A percentile compares a stretch with the other conserved stretches of the same genome.
phyloP scores from a whole-genome alignment of 1,140 invertebrate genomes.

The Calephelis virginiensis region DNA sequence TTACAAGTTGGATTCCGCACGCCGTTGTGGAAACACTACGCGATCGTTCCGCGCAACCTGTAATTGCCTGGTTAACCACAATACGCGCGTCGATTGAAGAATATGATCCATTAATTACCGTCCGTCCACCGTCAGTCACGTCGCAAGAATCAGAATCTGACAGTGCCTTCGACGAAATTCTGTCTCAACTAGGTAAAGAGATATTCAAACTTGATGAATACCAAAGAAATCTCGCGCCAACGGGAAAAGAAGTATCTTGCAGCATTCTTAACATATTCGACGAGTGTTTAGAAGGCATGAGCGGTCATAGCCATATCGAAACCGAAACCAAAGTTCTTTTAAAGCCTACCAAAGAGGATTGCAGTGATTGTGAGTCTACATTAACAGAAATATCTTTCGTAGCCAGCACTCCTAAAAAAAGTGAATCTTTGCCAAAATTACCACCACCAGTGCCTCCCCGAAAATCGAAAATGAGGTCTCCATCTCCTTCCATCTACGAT shows the following conservation, averaged over 20 bases:
- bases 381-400: conserved; percentile 50
- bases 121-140: conserved; percentile 37
- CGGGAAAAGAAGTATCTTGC: conserved; percentile 54
- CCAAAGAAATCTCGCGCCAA: conserved; percentile 57
- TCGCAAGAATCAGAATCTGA: conserved; percentile 47
- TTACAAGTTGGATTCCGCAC: conserved; percentile 74
- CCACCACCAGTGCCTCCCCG: conserved; percentile 55
- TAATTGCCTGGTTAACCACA: conserved; percentile 61
- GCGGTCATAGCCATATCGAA: conserved; percentile 30
- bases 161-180: conserved; percentile 72
- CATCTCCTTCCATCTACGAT: conserved; percentile 46
- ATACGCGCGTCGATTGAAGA: conserved; percentile 66
- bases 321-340: conserved; percentile 36
- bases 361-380: conserved; percentile 54
- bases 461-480: conserved; percentile 40
- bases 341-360: conserved; percentile 37
- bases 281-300: conserved; percentile 61
- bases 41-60: conserved; percentile 55
- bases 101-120: conserved; percentile 62
- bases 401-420: conserved; percentile 51
- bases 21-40: conserved; percentile 62
- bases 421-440: conserved; percentile 34
- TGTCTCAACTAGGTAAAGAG: conserved; percentile 70
- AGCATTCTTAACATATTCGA: conserved; percentile 74
- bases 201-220: conserved; percentile 73